A percentile compares a stretch with the other conserved stretches of the same genome.
Conservation (phyloP, 2,113 vertebrate genomes). For the Corythoichthys haematopterus region DNA sequence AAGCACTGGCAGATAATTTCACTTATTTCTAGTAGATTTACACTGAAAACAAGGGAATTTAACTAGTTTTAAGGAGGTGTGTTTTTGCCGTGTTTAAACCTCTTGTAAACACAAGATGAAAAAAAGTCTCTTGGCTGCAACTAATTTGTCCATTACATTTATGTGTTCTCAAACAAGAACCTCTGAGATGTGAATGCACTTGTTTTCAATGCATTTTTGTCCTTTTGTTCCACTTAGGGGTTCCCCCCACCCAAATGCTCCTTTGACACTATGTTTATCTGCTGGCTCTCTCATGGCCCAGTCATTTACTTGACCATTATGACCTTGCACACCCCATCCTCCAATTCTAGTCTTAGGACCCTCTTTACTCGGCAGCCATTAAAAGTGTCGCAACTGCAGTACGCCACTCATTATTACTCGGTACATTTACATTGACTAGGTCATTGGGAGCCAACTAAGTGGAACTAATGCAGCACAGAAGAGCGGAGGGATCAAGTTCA, state of each 20-base stretch:
- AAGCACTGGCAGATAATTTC: too few species aligned
- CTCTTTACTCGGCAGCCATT: constrained; percentile 67
- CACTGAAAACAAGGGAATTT: too few species aligned
- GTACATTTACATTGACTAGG: constrained; percentile 81
- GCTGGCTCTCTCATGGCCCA: constrained; percentile 22
- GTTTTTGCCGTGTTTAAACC: too few species aligned
- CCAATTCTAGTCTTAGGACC: constrained; percentile 46
- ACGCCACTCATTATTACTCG: constrained; percentile 72
- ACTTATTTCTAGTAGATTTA: too few species aligned
- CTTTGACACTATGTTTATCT: constrained; percentile 31
- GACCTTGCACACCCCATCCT: constrained; percentile 48
- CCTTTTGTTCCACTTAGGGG: constrained; percentile 22
- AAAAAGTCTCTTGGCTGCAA: not conserved
- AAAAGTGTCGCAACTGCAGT: constrained; percentile 58
- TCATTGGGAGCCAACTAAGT: constrained; percentile 86
- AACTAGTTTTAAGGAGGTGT: too few species aligned
- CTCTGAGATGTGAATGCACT: constrained; percentile 43
- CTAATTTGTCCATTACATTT: constrained; percentile 51
- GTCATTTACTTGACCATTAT: constrained; percentile 53
- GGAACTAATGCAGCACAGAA: constrained; percentile 89
- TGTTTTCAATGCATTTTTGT: constrained; percentile 24
- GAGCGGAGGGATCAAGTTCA: constrained; percentile 77
- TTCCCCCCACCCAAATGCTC: constrained; percentile 11
- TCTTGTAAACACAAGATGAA: not conserved
- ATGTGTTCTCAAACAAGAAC: constrained; percentile 46